A percentile compares a stretch with the other conserved stretches of the same genome.
These are phyloP conservation scores for Lagenorhynchus albirostris DNA, from an alignment of 2,113 vertebrate genomes.

Conservation along the genomic window DNA sequence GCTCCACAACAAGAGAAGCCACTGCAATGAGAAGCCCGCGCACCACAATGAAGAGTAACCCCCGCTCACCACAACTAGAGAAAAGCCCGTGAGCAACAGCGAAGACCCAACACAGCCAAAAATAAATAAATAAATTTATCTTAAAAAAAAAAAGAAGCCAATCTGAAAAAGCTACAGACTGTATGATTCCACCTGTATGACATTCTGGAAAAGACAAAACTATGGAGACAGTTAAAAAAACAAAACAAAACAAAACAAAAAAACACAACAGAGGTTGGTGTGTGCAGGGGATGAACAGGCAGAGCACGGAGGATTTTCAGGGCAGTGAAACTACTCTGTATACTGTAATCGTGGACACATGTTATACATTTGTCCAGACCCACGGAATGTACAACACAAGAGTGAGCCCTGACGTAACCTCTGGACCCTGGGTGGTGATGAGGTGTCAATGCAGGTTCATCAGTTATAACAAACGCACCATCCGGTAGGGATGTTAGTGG, in stretches of 20 bases:
- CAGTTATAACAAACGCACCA: fast-evolving
- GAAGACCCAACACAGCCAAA: too few species aligned
- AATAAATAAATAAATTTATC: too few species aligned
- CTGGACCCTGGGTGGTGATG: fast-evolving
- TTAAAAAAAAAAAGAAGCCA: background rate
- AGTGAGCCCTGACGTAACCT: fast-evolving
- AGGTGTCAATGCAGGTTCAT: fast-evolving
- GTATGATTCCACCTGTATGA: fast-evolving
- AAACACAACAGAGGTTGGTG: too few species aligned
- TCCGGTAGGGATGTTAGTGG: background rate
- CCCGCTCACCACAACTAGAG: too few species aligned
- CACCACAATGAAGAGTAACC: too few species aligned
- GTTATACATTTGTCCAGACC: fast-evolving
- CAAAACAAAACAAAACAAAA: too few species aligned
- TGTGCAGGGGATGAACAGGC: too few species aligned
- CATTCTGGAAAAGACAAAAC: background rate
- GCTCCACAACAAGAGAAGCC: too few species aligned
- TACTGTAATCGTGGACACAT: fast-evolving
- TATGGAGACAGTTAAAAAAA: fast-evolving
- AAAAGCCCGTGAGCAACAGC: too few species aligned
- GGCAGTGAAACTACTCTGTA: fast-evolving
- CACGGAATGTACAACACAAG: fast-evolving
- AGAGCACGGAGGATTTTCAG: fast-evolving
- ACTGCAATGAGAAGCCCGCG: too few species aligned
- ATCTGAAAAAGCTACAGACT: fast-evolving